Base-by-base conservation (phyloP, 2,888 invertebrate species). In the Watsonalla cultraria region DNA sequence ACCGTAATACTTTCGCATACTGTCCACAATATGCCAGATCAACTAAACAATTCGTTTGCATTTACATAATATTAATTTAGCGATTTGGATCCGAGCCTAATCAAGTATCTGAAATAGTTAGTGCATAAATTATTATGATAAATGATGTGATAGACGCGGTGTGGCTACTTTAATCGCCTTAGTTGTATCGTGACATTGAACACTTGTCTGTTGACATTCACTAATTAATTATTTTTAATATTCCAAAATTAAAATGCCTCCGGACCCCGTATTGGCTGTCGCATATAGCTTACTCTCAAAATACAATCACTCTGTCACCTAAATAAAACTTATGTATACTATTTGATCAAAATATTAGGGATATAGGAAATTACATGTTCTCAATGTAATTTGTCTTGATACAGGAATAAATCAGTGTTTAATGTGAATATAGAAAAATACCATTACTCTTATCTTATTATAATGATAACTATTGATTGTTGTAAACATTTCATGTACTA, bases 21-120 rank as follows among this genome's bases (percentile, higher is more conserved):
- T 35, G 42, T 65, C 64, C 58, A 60, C 64, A 66, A 65, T 79
- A 79, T 75, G 76, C 70, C 76, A 67, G 68, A 64, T 64, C 59
- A 57, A 58, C 56, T 47, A 64, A 70, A 62, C 60, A 68, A 66
- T 68, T 78, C 78, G 65, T 78, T 83, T 84, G 84, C 86, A 86
- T 86, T 86, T 84, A 84, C 24, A 24, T 24, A 24, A 72, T 80
- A 75, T 72, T 69, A 53, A 68, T 78, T 76, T 79, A 79, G 72
- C 71, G 60, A 72, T 74, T 74, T 73, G 65, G 68, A 80, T 81
- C 81, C 78, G 81, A 84, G 79, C 81, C 82, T 80, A 76, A 80
- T 76, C 65, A 76, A 74, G 57, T 77, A 67, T 74, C 71, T 74
- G 65, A 70, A 73, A 66, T 70, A 65, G 11, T 49, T 9, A n/a